Base-by-base conservation (phyloP, 2,797 vertebrate genomes). In the Iguana delicatissima region DNA sequence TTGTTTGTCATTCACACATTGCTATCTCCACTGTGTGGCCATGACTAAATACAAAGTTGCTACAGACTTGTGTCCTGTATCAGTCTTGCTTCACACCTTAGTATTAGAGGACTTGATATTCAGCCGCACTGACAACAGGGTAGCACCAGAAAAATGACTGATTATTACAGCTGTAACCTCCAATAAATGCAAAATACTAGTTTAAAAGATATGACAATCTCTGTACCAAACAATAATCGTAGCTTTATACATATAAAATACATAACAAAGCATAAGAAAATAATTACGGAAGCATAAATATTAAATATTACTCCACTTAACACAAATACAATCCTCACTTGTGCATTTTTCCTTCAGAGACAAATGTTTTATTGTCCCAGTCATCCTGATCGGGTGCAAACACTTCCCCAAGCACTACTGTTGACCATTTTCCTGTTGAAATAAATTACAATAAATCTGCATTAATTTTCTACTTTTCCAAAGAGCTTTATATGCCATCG, bases 331-430 rank as follows among this genome's bases (percentile, higher is more conserved):
- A 93, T 94, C 93, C 98, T 98, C 97, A 99, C 98, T 97, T 98
- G 87, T 98, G 97, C 89, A 98, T 95, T 89, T 98, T 97, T 96
- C 98, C 98, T 96, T 99, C 98, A 92, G 98, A 98, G 85, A 97
- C 92, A 86, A 98, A 99, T 0, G 98, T 99, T 97, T 99, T 99
- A 96, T 98, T 99, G 97, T 98, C 98, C 98, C 98, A 98, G 96
- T 99, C 98, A 92, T 99, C 98, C 29, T 97, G 98, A 96, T 99
- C 98, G 8, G 98, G 98, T 88, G 98, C 97, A 94, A 98, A 98
- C 82, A 99, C 98, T 94, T 98, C 98, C 64, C 98, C 98, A 85
- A 99, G 97, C 79, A 97, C 97, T 0, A 97, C 97, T 64, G 97
- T 98, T 82, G 98, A 98, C 98, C 98, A 97, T 64, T 97, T 97